A percentile compares a stretch with the other conserved stretches of the same genome.
phyloP scores from a whole-genome alignment of 1,140 invertebrate genomes.

The Colletes gigas region DNA sequence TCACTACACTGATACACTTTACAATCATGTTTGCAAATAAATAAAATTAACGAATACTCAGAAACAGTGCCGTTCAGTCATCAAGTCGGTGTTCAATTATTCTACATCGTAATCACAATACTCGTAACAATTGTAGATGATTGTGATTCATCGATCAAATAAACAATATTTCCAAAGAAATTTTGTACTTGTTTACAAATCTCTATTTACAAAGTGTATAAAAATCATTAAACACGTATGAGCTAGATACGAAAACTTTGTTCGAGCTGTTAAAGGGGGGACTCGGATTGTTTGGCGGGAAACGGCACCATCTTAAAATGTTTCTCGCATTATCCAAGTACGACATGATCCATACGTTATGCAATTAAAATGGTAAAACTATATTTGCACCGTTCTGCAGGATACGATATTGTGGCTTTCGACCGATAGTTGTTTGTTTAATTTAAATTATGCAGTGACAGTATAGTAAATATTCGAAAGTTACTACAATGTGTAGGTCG shows the following conservation, averaged over 20 bases:
- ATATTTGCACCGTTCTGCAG: background rate
- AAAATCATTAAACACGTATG: constrained; percentile 11
- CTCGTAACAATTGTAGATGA: background rate
- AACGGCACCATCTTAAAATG: constrained; percentile 9
- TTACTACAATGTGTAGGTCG: background rate
- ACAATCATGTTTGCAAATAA: constrained; percentile 56
- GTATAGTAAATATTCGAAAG: background rate
- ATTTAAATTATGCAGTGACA: background rate
- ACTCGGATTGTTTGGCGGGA: background rate
- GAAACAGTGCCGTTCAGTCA: background rate
- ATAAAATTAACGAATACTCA: background rate
- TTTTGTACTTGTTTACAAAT: constrained; percentile 5
- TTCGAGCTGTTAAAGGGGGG: background rate
- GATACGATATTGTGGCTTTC: background rate
- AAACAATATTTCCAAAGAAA: background rate
- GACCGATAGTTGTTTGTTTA: background rate
- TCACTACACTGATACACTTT: constrained; percentile 57
- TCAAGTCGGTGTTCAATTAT: background rate
- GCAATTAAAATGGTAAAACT: background rate
- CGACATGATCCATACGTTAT: no score
- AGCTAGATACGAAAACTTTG: constrained; percentile 9
- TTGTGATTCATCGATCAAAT: background rate
- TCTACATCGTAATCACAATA: constrained; percentile 4
- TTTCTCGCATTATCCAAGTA: no score
- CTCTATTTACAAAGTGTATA: background rate